phyloP scores from a whole-genome alignment of 2,113 vertebrate species.

The Electrona antarctica region DNA sequence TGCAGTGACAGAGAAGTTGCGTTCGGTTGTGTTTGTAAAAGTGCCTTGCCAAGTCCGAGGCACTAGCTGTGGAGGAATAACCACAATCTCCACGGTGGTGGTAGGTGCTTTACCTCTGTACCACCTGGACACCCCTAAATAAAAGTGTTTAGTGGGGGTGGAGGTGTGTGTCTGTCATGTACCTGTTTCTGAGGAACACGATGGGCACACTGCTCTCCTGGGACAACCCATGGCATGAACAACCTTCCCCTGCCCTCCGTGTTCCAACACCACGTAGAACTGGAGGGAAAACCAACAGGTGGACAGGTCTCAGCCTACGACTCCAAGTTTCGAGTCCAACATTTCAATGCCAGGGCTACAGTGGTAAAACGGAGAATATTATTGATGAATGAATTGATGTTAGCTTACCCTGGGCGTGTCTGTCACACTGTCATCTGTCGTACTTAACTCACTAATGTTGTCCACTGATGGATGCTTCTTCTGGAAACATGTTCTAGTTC shows the following conservation, averaged over 20 bases:
- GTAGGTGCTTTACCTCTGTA: too few species aligned
- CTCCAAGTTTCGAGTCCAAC: too few species aligned
- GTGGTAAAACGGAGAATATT: too few species aligned
- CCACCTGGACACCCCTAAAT: too few species aligned
- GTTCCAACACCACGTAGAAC: constrained; percentile 78
- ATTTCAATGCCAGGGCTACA: too few species aligned
- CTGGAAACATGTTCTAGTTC: constrained; percentile 62
- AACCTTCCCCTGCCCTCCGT: constrained; percentile 43
- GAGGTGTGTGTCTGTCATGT: not conserved
- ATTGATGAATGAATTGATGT: not conserved
- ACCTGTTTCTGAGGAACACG: constrained; percentile 77
- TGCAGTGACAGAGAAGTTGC: too few species aligned
- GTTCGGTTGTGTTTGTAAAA: too few species aligned
- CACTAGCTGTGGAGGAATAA: too few species aligned
- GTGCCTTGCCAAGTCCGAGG: too few species aligned
- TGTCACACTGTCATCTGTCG: constrained; percentile 56
- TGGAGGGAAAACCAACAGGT: constrained; percentile 48
- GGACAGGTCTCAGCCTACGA: too few species aligned
- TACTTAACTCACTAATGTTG: constrained; percentile 66
- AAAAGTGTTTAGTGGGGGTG: not conserved
- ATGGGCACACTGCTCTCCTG: constrained; percentile 60
- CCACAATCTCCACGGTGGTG: too few species aligned
- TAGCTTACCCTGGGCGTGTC: constrained; percentile 78
- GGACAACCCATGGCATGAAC: constrained; percentile 57
- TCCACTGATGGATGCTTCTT: constrained; percentile 77